Conservation (phyloP, 2,888 invertebrate species). For the Brachylomia viminalis region DNA sequence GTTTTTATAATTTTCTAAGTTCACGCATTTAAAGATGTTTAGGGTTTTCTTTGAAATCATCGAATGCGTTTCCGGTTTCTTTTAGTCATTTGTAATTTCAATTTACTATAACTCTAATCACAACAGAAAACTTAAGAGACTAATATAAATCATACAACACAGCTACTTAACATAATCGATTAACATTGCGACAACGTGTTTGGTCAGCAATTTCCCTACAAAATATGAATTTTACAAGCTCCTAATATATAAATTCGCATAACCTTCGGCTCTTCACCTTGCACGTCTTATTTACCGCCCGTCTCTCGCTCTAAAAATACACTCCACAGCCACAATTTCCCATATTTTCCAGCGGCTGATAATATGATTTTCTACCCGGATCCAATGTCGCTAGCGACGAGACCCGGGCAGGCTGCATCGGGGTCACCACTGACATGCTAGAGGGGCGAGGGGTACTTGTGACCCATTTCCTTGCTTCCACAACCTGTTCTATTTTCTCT, state of each 20-base stretch:
- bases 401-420: conserved; percentile 68
- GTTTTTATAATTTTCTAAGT: neutral
- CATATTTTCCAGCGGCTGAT: conserved; percentile 64
- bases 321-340: conserved; percentile 60
- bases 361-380: conserved; percentile 69
- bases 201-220: conserved; percentile 2
- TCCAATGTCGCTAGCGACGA: conserved; percentile 64
- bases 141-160: neutral
- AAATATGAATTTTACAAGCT: conserved; percentile 32
- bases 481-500: conserved; percentile 85
- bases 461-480: conserved; percentile 85
- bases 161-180: neutral
- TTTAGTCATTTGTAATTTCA: neutral
- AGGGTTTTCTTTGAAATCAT: neutral
- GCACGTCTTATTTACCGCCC: conserved; percentile 58
- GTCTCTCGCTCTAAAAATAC: conserved; percentile 75
- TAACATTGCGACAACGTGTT: conserved; percentile 5
- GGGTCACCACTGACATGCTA: conserved; percentile 49
- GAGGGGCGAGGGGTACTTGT: conserved; percentile 75
- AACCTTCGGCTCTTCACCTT: conserved; percentile 65
- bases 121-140: neutral
- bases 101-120: neutral
- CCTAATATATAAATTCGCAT: conserved; percentile 43
- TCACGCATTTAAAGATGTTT: neutral
- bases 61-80: neutral